Evolutionary conservation across 2,113 vertebrate genomes (phyloP).

Genomic region (Oxyura jamaicensis): DNA sequence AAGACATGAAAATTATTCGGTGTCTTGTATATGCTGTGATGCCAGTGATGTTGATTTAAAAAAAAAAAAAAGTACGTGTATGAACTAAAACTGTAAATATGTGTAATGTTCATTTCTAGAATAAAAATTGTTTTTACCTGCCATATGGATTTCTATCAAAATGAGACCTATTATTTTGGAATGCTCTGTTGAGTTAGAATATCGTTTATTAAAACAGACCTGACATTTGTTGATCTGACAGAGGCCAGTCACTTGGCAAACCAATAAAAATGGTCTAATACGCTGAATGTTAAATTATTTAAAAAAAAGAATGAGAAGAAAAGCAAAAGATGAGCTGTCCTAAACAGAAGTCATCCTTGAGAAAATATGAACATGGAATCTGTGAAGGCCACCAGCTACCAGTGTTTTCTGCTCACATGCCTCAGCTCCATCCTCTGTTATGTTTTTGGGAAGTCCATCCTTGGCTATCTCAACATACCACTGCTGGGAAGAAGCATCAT

Average conservation of each 20-base stretch:
- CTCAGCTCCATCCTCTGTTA: not conserved
- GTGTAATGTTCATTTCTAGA: not conserved
- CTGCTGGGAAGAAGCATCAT: not conserved
- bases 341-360: not conserved
- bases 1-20: slow-evolving; percentile 11
- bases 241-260: not conserved
- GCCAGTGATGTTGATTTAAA: not conserved
- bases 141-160: not conserved
- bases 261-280: not conserved
- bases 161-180: accelerated
- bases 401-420: not conserved
- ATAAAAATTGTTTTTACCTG: not conserved
- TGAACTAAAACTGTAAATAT: not conserved
- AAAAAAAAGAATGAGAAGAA: not conserved
- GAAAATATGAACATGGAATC: not conserved
- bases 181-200: not conserved
- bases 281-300: not conserved
- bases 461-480: not conserved
- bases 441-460: not conserved
- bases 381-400: not conserved
- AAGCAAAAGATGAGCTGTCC: not conserved
- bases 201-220: not conserved
- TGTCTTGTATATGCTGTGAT: not conserved
- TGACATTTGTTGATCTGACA: not conserved
- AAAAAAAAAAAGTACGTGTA: not conserved